Percentiles rank a stretch among this genome's conserved stretches.
Evolutionary conservation across 2,113 vertebrate species (phyloP).

Genomic region (Isurus oxyrinchus): DNA sequence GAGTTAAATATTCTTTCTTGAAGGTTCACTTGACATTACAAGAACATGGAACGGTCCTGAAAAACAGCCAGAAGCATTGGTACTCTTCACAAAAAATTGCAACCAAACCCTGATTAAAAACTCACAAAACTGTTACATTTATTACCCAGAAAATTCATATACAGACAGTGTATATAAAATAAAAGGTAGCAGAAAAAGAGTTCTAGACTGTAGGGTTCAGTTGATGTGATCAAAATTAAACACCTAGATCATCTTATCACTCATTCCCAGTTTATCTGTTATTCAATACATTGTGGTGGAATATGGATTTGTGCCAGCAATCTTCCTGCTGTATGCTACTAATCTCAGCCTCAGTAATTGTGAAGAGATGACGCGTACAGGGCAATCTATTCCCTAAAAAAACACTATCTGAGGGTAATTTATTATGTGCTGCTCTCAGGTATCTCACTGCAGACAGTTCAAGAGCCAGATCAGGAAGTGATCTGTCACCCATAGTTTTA

Average conservation of each 20-base stretch:
- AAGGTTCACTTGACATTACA: slow-evolving; percentile 10
- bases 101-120: slow-evolving; percentile 10
- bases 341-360: background rate
- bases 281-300: background rate
- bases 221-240: background rate
- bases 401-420: background rate
- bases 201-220: background rate
- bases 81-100: background rate
- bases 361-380: background rate
- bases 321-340: background rate
- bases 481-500: background rate
- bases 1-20: background rate
- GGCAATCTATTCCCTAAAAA: background rate
- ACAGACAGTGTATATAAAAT: background rate
- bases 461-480: background rate
- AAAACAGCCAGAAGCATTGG: background rate
- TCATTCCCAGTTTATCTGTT: background rate
- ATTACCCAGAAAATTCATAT: background rate
- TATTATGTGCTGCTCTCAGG: background rate
- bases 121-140: slow-evolving; percentile 2
- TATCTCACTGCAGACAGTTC: background rate
- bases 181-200: background rate
- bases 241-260: background rate
- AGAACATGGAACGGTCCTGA: background rate
- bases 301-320: background rate